Conservation (phyloP, 2,797 vertebrate genomes). For the Cichlasoma orientale region DNA sequence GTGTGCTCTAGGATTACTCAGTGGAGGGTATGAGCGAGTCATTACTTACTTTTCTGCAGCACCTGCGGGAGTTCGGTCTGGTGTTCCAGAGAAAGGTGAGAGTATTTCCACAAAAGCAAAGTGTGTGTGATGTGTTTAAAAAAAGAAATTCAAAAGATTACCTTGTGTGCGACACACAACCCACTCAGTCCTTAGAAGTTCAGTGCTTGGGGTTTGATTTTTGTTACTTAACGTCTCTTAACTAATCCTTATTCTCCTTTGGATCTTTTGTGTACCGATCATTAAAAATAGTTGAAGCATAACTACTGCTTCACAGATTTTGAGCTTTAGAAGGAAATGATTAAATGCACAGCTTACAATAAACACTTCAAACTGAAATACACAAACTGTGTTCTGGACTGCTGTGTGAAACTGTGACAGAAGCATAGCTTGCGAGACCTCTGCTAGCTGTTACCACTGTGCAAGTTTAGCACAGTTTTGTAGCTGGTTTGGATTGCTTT, state of each 20-base stretch:
- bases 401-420: neutral
- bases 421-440: neutral
- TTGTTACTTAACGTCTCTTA: neutral
- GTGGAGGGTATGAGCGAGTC: constrained; percentile 96
- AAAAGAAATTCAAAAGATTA: fast-evolving
- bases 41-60: constrained; percentile 90
- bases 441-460: neutral
- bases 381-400: neutral
- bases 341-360: neutral
- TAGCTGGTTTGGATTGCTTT: neutral
- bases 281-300: neutral
- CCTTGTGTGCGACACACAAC: neutral
- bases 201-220: neutral
- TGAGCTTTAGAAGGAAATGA: neutral
- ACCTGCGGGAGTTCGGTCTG: constrained; percentile 91
- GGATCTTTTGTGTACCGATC: neutral
- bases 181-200: fast-evolving
- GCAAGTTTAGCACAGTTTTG: neutral
- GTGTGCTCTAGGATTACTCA: constrained; percentile 88
- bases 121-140: neutral
- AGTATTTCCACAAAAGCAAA: neutral
- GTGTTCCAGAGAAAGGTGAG: constrained; percentile 94
- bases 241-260: neutral
- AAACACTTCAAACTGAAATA: neutral
- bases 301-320: neutral